These are phyloP conservation scores for Chromis chromis DNA, from an alignment of 2,797 vertebrate species.

Conservation along the genomic window DNA sequence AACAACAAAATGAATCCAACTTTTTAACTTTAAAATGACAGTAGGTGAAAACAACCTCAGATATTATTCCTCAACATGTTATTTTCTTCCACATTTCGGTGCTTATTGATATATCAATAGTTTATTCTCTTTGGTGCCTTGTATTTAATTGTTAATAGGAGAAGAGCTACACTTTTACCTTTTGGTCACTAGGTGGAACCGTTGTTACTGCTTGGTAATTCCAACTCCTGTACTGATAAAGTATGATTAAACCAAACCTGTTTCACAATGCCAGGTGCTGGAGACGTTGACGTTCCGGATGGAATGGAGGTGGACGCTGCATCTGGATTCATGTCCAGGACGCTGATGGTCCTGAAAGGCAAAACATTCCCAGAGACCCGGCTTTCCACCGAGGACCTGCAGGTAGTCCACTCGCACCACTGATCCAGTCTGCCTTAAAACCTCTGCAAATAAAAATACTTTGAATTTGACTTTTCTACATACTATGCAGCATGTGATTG, in stretches of 20 bases:
- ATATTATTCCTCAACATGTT: background rate
- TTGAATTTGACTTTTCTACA: background rate
- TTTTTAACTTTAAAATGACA: no score
- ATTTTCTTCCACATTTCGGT: background rate
- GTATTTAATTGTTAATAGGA: background rate
- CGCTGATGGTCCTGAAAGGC: slow-evolving; percentile 85
- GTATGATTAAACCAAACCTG: background rate
- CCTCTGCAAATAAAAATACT: background rate
- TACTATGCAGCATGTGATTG: background rate
- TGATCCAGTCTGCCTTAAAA: background rate
- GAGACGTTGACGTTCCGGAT: slow-evolving; percentile 74
- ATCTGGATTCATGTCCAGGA: slow-evolving; percentile 74
- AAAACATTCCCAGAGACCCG: slow-evolving; percentile 91
- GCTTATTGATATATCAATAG: background rate
- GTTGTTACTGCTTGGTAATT: slow-evolving; percentile 56
- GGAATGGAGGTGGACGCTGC: slow-evolving; percentile 77
- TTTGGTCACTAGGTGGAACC: slow-evolving; percentile 79
- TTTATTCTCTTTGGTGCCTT: background rate
- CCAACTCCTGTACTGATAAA: background rate
- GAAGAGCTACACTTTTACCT: slow-evolving; percentile 26
- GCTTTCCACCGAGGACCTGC: slow-evolving; percentile 90
- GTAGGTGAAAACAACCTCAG: no score
- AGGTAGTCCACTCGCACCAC: slow-evolving; percentile 80
- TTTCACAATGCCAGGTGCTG: slow-evolving; percentile 46
- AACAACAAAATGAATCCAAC: background rate